phyloP scores from a whole-genome alignment of 2,888 invertebrate genomes.

The Kryphioiulus occultus region DNA sequence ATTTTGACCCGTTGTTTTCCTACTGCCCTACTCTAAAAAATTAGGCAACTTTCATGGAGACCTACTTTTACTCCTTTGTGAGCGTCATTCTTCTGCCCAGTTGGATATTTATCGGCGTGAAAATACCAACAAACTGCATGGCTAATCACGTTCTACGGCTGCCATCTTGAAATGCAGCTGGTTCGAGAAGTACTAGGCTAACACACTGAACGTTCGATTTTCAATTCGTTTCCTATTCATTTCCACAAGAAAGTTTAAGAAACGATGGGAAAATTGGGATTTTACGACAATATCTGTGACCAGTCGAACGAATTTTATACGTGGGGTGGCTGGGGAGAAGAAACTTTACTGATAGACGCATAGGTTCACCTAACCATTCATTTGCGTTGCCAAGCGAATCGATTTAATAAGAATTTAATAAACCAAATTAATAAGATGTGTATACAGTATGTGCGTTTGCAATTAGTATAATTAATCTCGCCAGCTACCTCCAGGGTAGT shows the following conservation, averaged over 20 bases:
- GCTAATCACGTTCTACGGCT: not conserved
- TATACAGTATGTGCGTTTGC: not conserved
- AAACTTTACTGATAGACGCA: too few relatives aligned
- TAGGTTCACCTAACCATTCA: too few relatives aligned
- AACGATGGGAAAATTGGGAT: too few relatives aligned
- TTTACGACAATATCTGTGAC: too few relatives aligned
- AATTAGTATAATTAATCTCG: too few relatives aligned
- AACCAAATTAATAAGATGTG: too few relatives aligned
- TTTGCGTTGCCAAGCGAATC: too few relatives aligned
- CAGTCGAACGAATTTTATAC: too few relatives aligned
- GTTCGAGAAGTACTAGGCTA: not conserved
- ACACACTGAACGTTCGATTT: not conserved
- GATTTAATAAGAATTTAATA: too few relatives aligned
- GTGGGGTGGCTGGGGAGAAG: too few relatives aligned
- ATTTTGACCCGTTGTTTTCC: constrained; percentile 11
- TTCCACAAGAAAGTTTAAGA: not conserved
- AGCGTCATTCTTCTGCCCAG: not conserved
- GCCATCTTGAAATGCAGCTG: not conserved
- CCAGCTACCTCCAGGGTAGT: too few relatives aligned
- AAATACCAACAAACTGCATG: not conserved
- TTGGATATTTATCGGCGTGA: not conserved
- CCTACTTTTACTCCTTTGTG: constrained; percentile 18
- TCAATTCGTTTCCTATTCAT: not conserved
- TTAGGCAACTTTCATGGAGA: constrained; percentile 6
- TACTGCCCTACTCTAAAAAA: constrained; percentile 20